Conservation (phyloP, 2,797 vertebrate species). For the Lycodopsis pacificus region DNA sequence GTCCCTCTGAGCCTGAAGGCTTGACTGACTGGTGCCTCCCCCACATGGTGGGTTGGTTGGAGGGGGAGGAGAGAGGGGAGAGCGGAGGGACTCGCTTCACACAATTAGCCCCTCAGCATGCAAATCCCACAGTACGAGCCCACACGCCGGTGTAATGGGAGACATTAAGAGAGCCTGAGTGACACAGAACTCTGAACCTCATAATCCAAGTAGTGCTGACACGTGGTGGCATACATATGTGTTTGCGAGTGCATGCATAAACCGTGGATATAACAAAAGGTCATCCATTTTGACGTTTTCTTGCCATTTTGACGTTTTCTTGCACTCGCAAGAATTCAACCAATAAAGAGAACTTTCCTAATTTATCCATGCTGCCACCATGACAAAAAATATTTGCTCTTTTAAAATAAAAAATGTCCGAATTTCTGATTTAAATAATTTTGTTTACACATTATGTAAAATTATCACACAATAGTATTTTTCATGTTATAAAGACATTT, state of each 20-base stretch:
- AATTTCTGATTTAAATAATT: not conserved
- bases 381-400: not conserved
- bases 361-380: not conserved
- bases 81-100: constrained; percentile 35
- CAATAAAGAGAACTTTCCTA: not conserved
- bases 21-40: constrained; percentile 55
- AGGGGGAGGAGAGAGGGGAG: constrained; percentile 7
- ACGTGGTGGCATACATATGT: not conserved
- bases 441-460: not conserved
- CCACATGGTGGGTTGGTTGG: constrained; percentile 39
- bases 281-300: not conserved
- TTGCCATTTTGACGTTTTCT: not conserved
- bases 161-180: constrained; percentile 46
- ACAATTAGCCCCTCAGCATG: constrained; percentile 67
- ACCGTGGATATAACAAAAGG: not conserved
- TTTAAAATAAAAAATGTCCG: not conserved
- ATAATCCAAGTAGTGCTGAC: constrained; percentile 34
- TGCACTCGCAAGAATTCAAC: not conserved
- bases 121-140: constrained; percentile 61
- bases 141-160: constrained; percentile 56
- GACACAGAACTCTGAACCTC: constrained; percentile 45
- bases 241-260: constrained; percentile 5
- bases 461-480: not conserved
- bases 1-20: constrained; percentile 52
- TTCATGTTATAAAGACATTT: not conserved